Base-by-base conservation (phyloP, 2,797 vertebrate species). In the Aselliscus stoliczkanus region DNA sequence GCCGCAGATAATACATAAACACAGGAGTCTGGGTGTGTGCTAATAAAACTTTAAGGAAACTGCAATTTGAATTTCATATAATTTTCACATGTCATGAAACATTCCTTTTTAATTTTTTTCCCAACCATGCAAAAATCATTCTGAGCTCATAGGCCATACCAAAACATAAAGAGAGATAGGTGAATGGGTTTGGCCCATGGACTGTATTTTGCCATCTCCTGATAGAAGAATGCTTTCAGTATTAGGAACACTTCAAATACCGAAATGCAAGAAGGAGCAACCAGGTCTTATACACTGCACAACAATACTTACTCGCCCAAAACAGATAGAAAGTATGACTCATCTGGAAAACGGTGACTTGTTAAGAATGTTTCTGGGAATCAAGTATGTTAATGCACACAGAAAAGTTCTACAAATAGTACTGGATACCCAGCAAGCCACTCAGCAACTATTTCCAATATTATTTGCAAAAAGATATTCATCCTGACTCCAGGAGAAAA, bases 11-110 rank as follows among this genome's bases (percentile, higher is more conserved):
- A 80, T 39, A 83, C 6, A 3, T 52, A 92, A 94, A 80, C 7
- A 67, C 42, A 9, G 52, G 52, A 93, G 20, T 34, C 18, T 65
- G 65, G 23, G n/a, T 52, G 14, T 88, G 27, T 44, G 67, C 67
- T 73, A 90, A 56, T 84, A 80, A 90, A 83, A 76, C 60, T 75
- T 81, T 87, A 93, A 39, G 31, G 85, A 92, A 94, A 92, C 44
- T 69, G 37, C 84, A 93, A 60, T 90, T 31, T 88, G 54, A 79
- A 80, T 84, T 90, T 95, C 76, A 94, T 62, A 10, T 31, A 44
- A 84, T 80, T 96, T 77, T 64, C 81, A 73, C 31, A 7, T 47
- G 29, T 69, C 81, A 94, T 9, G 70, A 88, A 92, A 70, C 92
- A 75, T 50, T 89, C n/a, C 12, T 80, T 88, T 90, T 95, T 83